Evolutionary conservation across 2,888 invertebrate species (phyloP).

Genomic region (Pyrgus malvae): DNA sequence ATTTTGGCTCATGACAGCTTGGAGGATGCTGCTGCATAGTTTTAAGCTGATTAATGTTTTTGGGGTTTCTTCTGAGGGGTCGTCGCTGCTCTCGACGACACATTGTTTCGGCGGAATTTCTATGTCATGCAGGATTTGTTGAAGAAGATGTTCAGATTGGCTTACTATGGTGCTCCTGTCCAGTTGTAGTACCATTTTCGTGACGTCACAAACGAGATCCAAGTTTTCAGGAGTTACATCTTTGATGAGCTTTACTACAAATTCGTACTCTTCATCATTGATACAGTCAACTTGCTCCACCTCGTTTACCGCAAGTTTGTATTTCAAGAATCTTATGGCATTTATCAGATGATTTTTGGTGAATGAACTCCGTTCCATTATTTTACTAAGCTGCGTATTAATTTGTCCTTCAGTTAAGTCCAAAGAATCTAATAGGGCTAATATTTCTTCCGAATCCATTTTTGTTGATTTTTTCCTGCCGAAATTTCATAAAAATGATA

Average conservation of each 20-base stretch:
- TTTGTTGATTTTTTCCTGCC: constrained; percentile 26
- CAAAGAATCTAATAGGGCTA: constrained; percentile 64
- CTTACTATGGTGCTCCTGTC: constrained; percentile 49
- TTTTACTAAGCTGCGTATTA: constrained; percentile 54
- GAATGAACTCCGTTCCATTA: constrained; percentile 52
- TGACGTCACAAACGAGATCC: constrained; percentile 56
- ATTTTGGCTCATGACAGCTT: constrained; percentile 46
- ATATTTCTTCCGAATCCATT: constrained; percentile 44
- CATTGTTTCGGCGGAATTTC: constrained; percentile 34
- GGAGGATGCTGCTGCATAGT: constrained; percentile 57
- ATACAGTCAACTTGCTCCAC: constrained; percentile 65
- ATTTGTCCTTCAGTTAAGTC: constrained; percentile 69
- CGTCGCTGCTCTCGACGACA: constrained; percentile 21
- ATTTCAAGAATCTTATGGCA: constrained; percentile 59
- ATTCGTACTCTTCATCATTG: constrained; percentile 58
- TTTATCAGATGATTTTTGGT: constrained; percentile 54
- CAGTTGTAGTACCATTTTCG: constrained; percentile 52
- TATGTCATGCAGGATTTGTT: constrained; percentile 59
- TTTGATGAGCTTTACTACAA: constrained; percentile 54
- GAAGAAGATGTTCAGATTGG: constrained; percentile 70
- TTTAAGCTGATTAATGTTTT: constrained; percentile 47
- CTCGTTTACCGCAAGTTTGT: constrained; percentile 64
- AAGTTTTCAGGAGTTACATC: constrained; percentile 47
- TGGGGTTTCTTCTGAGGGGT: constrained; percentile 26
- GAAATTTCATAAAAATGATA: no score